Evolutionary conservation across 2,797 vertebrate genomes (phyloP), one percentile per base, ranked within the genome.

Genomic region (Amblyraja radiata): DNA sequence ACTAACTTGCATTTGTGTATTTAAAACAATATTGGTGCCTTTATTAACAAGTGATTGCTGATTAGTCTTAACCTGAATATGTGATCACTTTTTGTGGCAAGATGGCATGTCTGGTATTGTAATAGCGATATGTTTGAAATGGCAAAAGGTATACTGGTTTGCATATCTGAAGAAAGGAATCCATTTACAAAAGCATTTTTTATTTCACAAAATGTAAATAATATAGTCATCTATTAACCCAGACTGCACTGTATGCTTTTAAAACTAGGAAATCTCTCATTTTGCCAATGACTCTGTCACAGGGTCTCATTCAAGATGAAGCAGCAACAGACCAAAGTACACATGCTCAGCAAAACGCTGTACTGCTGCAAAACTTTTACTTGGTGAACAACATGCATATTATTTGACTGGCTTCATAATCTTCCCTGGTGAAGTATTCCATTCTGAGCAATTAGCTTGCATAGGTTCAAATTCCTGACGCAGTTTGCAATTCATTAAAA

Each of bases 321-420:
- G 18, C 23, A 90, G 32, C 73, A 92, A 76, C 71, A 54, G 90
- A 39, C 76, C 90, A 92, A 76, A 92, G 39, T 92, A 25, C 71
- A 92, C 71, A 46, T 92, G 54, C 11, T 92, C 21, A 58, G 46
- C 36, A 76, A 39, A 92, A 58, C 46, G 39, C 39, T 25, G 73
- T 21, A 14, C 68, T 46, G 68, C 39, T 46, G 0, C 25, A n/a
- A 58, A 23, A 46, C 23, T 76, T 73, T n/a, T 76, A 71, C 54
- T 28, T 79, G 39, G 23, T 76, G 71, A 92, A 54, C 25, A 21
- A 36, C 39, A 54, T 23, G 46, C 5, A n/a, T 74, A 92, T 5
- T 1, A 54, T 76, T 92, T 91, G 39, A 9, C 14, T 92, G 23
- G 32, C 36, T 32, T 28, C 63, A 71, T 71, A 68, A 36, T 46